phyloP scores from a whole-genome alignment of 1,140 invertebrate species.

The Dolichoris vasculosae region DNA sequence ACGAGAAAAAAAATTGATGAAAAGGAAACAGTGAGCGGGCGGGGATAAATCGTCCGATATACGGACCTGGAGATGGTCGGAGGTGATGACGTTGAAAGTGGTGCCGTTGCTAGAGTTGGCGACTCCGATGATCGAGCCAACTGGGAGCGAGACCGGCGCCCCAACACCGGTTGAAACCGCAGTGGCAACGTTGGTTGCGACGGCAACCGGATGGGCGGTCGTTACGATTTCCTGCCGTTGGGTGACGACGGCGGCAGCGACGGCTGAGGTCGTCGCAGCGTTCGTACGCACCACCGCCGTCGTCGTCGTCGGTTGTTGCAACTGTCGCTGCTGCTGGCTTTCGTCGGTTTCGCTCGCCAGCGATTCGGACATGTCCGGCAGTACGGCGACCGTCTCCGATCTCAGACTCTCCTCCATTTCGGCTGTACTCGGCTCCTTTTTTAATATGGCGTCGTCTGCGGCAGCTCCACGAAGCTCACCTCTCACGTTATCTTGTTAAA shows the following conservation, averaged over 20 bases:
- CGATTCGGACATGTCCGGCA: constrained; percentile 78
- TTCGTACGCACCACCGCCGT: background rate
- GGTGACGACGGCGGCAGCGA: background rate
- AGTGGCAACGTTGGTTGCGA: constrained; percentile 64
- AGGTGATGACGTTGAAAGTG: constrained; percentile 89
- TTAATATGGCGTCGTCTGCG: constrained; percentile 38
- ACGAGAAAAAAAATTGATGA: too few species aligned
- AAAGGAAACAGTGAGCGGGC: too few species aligned
- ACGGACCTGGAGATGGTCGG: constrained; percentile 83
- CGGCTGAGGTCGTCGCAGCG: background rate
- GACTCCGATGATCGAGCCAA: constrained; percentile 84
- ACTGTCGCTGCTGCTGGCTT: constrained; percentile 51
- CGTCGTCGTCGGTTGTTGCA: constrained; percentile 14
- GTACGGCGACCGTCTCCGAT: constrained; percentile 77
- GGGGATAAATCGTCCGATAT: too few species aligned
- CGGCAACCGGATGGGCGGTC: constrained; percentile 69
- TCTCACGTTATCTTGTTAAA: background rate
- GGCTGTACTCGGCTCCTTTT: constrained; percentile 64
- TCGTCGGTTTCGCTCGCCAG: constrained; percentile 76
- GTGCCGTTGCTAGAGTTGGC: constrained; percentile 76
- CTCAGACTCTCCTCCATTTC: constrained; percentile 76
- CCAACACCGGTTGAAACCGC: constrained; percentile 73
- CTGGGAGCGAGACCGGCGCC: constrained; percentile 84
- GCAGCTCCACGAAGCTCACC: background rate
- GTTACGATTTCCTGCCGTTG: background rate